Evolutionary conservation across 2,113 vertebrate genomes (phyloP).

Genomic region (Cisticola juncidis): DNA sequence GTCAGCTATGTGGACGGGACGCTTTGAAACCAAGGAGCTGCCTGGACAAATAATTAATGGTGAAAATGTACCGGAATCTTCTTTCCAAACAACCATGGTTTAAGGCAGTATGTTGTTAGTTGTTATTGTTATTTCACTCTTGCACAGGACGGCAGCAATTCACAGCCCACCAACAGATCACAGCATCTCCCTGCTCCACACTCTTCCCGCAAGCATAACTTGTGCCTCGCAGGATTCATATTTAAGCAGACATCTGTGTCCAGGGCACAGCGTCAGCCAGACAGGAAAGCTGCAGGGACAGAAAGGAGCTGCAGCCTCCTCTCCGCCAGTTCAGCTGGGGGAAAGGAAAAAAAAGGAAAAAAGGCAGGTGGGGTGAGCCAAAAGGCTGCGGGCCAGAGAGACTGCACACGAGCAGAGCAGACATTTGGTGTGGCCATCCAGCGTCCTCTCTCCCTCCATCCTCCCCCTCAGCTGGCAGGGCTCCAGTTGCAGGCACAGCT

Average conservation of each 20-base stretch:
- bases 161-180: background rate
- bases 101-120: background rate
- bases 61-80: background rate
- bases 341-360: background rate
- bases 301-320: conserved; percentile 2
- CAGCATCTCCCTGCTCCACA: background rate
- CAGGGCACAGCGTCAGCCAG: conserved; percentile 38
- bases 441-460: background rate
- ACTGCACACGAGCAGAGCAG: conserved; percentile 28
- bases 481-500: background rate
- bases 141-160: background rate
- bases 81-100: background rate
- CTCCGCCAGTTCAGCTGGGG: background rate
- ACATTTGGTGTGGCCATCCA: background rate
- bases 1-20: background rate
- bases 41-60: background rate
- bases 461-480: background rate
- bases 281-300: conserved; percentile 33
- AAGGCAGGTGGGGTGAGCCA: conserved; percentile 15
- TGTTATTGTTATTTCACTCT: background rate
- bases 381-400: background rate
- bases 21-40: background rate
- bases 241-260: background rate
- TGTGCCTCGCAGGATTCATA: background rate
- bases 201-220: background rate